phyloP scores from a whole-genome alignment of 2,888 invertebrate genomes.

The Agonopterix subpropinquella region DNA sequence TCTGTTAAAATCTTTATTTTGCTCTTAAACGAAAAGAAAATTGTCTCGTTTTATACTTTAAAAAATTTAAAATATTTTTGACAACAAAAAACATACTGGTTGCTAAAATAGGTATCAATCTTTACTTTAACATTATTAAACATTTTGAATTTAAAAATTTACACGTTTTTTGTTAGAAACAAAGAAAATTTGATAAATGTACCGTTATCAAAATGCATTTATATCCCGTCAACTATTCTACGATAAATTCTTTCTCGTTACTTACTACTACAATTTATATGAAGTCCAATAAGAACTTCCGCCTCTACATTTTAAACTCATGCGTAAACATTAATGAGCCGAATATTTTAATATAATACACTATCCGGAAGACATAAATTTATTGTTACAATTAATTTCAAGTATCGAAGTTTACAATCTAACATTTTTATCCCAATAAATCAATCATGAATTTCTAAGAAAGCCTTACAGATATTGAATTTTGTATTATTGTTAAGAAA shows the following conservation, averaged over 20 bases:
- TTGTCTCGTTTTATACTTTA: too few relatives aligned
- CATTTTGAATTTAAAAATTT: too few relatives aligned
- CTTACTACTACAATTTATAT: slow-evolving; percentile 42
- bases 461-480: slow-evolving; percentile 3
- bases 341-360: slow-evolving; percentile 53
- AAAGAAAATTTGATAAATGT: too few relatives aligned
- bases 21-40: too few relatives aligned
- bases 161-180: too few relatives aligned
- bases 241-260: slow-evolving; percentile 61
- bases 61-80: too few relatives aligned
- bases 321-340: slow-evolving; percentile 43
- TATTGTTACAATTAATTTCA: slow-evolving; percentile 43
- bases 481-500: slow-evolving; percentile 7
- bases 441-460: slow-evolving; percentile 11
- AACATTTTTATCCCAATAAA: slow-evolving; percentile 22
- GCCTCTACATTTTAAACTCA: slow-evolving; percentile 37
- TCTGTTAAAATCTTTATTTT: too few relatives aligned
- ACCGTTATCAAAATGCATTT: too few relatives aligned
- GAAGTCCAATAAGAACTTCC: slow-evolving; percentile 61
- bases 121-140: too few relatives aligned
- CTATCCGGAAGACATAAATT: slow-evolving; percentile 74
- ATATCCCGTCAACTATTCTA: slow-evolving; percentile 31
- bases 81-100: too few relatives aligned
- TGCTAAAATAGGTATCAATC: too few relatives aligned
- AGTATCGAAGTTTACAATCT: slow-evolving; percentile 39